Percentiles rank a stretch among this genome's conserved stretches.
These are phyloP conservation scores for Drosophila subobscura DNA, from an alignment of 1,140 invertebrate species.

Conservation along the genomic window DNA sequence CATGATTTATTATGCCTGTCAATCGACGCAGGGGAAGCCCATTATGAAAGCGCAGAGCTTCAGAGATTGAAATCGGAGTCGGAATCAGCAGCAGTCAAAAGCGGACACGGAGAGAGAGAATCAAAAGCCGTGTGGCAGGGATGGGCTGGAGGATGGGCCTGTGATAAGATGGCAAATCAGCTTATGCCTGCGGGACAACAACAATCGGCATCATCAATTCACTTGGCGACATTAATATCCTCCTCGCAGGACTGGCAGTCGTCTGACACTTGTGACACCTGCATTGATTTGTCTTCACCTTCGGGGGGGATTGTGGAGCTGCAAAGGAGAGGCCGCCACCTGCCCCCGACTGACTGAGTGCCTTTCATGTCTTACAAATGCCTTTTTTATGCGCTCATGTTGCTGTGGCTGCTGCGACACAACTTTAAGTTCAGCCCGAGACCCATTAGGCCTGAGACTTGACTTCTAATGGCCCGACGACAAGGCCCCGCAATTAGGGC, in stretches of 20 bases:
- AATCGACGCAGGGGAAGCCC: slow-evolving; percentile 68
- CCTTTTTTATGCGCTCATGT: slow-evolving; percentile 79
- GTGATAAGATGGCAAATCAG: slow-evolving; percentile 81
- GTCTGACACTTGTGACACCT: slow-evolving; percentile 82
- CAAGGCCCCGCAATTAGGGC: slow-evolving; percentile 75
- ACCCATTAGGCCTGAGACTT: slow-evolving; percentile 65
- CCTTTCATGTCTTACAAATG: slow-evolving; percentile 81
- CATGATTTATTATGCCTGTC: slow-evolving; percentile 81
- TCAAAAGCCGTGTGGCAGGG: too few relatives aligned
- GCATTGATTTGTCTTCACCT: slow-evolving; percentile 76
- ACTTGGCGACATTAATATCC: slow-evolving; percentile 81
- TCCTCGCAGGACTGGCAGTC: slow-evolving; percentile 53
- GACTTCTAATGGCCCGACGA: slow-evolving; percentile 75
- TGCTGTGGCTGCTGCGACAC: slow-evolving; percentile 56
- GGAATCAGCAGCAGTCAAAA: slow-evolving; percentile 15
- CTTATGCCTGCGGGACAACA: slow-evolving; percentile 66
- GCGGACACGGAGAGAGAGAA: background rate
- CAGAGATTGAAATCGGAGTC: slow-evolving; percentile 65
- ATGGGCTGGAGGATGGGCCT: slow-evolving; percentile 14
- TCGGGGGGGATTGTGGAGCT: slow-evolving; percentile 4
- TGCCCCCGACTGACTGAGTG: slow-evolving; percentile 71
- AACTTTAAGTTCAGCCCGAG: slow-evolving; percentile 49
- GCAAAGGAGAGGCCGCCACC: slow-evolving; percentile 7
- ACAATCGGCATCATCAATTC: slow-evolving; percentile 81
- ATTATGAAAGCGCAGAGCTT: slow-evolving; percentile 71